Percentiles rank a stretch among this genome's conserved stretches.
phyloP scores from a whole-genome alignment of 2,797 vertebrate species.

The Yasuhikotakia modesta region DNA sequence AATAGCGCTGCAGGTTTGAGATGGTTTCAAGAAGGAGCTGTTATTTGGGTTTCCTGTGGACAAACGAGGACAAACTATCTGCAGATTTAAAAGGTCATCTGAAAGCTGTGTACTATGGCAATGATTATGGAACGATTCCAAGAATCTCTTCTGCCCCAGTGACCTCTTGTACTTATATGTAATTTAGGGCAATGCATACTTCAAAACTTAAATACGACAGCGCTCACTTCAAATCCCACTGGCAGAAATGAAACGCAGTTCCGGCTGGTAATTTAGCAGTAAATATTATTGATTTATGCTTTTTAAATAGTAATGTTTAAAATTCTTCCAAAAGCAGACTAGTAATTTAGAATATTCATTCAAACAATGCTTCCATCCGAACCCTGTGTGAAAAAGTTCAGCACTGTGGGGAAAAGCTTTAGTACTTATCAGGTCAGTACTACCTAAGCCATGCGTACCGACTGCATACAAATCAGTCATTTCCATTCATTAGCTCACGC shows the following conservation, averaged over 20 bases:
- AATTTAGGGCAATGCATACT: constrained; percentile 48
- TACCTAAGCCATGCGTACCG: constrained; percentile 52
- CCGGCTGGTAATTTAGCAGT: constrained; percentile 48
- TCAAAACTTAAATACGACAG: constrained; percentile 51
- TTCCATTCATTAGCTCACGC: constrained; percentile 62
- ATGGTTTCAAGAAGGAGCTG: constrained; percentile 14
- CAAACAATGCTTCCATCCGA: constrained; percentile 59
- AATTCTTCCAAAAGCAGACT: constrained; percentile 50
- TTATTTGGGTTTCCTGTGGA: constrained; percentile 34
- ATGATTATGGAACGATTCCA: constrained; percentile 39
- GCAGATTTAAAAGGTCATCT: constrained; percentile 39
- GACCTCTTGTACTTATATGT: constrained; percentile 47
- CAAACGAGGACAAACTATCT: constrained; percentile 45
- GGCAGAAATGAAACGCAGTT: constrained; percentile 45
- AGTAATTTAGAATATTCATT: constrained; percentile 46
- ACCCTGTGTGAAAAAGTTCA: constrained; percentile 57
- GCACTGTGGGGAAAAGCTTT: constrained; percentile 51
- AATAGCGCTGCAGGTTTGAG: constrained; percentile 7
- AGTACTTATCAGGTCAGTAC: constrained; percentile 60
- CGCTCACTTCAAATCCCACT: constrained; percentile 39
- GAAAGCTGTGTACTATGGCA: constrained; percentile 43
- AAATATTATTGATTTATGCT: constrained; percentile 57
- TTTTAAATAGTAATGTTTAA: constrained; percentile 45
- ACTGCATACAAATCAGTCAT: constrained; percentile 63
- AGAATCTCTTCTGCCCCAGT: constrained; percentile 15